Evolutionary conservation across 2,113 vertebrate species (phyloP).

Genomic region (Hippolais icterina): DNA sequence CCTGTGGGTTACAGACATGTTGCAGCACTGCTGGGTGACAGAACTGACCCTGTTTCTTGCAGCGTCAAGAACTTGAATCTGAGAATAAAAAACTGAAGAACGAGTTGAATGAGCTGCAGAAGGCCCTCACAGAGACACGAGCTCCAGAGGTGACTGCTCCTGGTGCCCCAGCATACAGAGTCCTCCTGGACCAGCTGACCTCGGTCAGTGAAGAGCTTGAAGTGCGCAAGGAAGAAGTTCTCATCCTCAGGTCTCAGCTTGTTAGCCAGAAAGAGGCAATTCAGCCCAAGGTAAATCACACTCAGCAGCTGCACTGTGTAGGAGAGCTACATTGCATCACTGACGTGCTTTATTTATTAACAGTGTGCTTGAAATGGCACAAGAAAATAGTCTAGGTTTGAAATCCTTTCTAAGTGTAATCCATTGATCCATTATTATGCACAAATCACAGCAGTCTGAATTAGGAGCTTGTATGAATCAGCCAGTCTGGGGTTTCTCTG

Average conservation of each 20-base stretch:
- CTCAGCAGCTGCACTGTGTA: background rate
- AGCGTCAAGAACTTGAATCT: constrained; percentile 97
- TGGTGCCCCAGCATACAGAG: constrained; percentile 88
- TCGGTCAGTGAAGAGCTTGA: constrained; percentile 93
- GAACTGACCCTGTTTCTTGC: background rate
- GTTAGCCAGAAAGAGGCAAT: constrained; percentile 96
- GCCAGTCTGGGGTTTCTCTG: background rate
- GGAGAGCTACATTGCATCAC: background rate
- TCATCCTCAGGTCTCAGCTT: constrained; percentile 95
- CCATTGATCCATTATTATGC: background rate
- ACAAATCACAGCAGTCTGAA: background rate
- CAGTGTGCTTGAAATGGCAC: background rate
- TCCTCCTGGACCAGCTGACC: constrained; percentile 93
- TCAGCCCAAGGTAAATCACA: constrained; percentile 85
- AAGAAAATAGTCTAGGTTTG: background rate
- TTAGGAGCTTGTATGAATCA: background rate
- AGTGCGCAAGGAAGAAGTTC: constrained; percentile 96
- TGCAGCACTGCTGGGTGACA: background rate
- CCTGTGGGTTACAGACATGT: background rate
- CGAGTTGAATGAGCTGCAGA: constrained; percentile 89
- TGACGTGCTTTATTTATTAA: background rate
- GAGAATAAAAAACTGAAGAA: constrained; percentile 98
- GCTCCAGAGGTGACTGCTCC: constrained; percentile 82
- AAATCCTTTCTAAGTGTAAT: background rate
- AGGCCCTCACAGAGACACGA: constrained; percentile 81